Base-by-base conservation (phyloP, 2,113 vertebrate genomes). In the Nanorana parkeri region DNA sequence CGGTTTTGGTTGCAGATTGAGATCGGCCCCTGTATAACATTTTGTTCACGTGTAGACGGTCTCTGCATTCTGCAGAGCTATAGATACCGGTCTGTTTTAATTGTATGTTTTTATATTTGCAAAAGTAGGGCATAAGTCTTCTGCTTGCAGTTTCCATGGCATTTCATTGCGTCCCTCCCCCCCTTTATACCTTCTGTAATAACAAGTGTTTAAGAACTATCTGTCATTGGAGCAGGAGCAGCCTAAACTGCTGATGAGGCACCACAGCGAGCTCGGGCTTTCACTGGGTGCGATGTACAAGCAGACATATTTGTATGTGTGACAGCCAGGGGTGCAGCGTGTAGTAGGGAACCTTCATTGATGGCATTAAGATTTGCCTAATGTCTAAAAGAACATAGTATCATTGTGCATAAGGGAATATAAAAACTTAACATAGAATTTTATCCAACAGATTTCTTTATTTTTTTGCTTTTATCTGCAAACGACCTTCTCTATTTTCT, bases 91-190 rank as follows among this genome's bases (percentile, higher is more conserved):
- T 80, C 36, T 41, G 65, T 16, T 68, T 52, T 68, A 68, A 79
- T 79, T 66, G 68, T 79, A 65, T 79, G 29, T 66, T 78, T 47
- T 77, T 78, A 58, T 72, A 24, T 80, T 80, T 72, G 56, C 21
- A 76, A 56, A 82, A 75, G 28, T 82, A 82, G 71, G 52, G 16
- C 71, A 82, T 16, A 41, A 47, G 63, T 76, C 68, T 66, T 69
- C 2, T 8, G 54, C 29, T 41, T 5, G 80, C 72, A 82, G 63
- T 76, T 76, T 82, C 80, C 80, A 82, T 82, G 80, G 71, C 23
- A 52, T 82, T 82, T 17, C 47, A 23, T 60, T 23, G 67, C 47
- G 17, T 11, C 24, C 58, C 19, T 52, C 24, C 24, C 65, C 8
- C 55, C 52, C 3, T 8, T 58, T 74, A 71, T 54, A 54, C 68